These are phyloP conservation scores for Myanophis thanlyinensis DNA, from an alignment of 2,113 vertebrate genomes.

Conservation along the genomic window DNA sequence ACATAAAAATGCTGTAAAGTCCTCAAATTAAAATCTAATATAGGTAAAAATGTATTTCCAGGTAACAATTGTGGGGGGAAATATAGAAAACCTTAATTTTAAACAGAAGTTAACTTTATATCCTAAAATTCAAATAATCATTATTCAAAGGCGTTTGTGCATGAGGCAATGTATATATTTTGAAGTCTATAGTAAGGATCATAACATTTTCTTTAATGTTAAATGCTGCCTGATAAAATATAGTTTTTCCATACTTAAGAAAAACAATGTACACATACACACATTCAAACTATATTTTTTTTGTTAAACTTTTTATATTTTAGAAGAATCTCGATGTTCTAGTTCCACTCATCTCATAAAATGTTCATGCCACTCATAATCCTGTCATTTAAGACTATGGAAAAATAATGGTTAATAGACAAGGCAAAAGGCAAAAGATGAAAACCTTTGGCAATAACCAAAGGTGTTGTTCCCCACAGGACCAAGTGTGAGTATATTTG, in stretches of 20 bases:
- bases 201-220: not conserved
- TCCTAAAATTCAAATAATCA: no score
- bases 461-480: not conserved
- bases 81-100: not conserved
- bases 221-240: not conserved
- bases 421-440: not conserved
- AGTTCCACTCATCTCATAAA: not conserved
- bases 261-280: not conserved
- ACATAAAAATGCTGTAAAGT: not conserved
- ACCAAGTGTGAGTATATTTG: not conserved
- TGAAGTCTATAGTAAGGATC: not conserved
- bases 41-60: not conserved
- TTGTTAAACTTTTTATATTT: not conserved
- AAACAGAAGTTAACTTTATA: not conserved
- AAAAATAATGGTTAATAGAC: not conserved
- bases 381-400: not conserved
- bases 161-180: not conserved
- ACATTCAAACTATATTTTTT: not conserved
- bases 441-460: not conserved
- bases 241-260: not conserved
- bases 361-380: no score
- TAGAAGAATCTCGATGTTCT: not conserved
- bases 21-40: not conserved
- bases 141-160: not conserved
- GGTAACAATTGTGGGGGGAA: not conserved